Base-by-base conservation (phyloP, 92 coral and sea anemone genomes). In the Epizoanthus fatuus region DNA sequence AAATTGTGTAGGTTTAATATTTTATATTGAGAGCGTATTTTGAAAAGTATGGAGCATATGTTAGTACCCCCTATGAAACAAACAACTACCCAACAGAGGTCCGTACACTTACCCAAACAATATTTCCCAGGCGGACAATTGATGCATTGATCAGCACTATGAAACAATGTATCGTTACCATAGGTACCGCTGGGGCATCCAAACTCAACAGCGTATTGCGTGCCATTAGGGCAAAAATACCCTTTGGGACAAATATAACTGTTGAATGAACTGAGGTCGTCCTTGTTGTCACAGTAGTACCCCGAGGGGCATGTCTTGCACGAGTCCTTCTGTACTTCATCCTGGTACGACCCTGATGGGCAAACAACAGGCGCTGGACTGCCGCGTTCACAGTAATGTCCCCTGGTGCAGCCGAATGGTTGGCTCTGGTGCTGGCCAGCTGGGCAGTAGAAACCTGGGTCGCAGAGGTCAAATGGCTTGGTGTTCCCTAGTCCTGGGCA, bases 111-210 rank as follows among this genome's bases (percentile, higher is more conserved):
- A 96, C 99, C 99, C 52, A 71, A 72, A 63, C 99, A 97, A 74
- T 87, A 97, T 76, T 85, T 93, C 45, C 99, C 99, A 29, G 99
- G 99, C 2, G 99, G 98, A 74, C 99, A 97, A 25, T 67, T 63
- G 39, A 86, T 84, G 42, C 99, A 97, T 79, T 97, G 99, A 57
- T 91, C 92, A 4, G 97, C 85, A 66, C 83, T 90, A 86, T 88
- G 78, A 16, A 95, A 92, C 72, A 86, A 84, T 14, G 99, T 91
- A 13, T 74, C 88, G 55, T 97, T 97, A 15, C 99, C 99, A 75
- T 95, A 96, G 12, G 98, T 95, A 52, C 99, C 99, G 47, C 74
- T 81, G 25, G 97, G 98, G 81, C 99, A 97, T 8, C 99, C 99
- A 90, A 83, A 95, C 89, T 97, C 90, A 15, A 90, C 91, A 14